phyloP scores from a whole-genome alignment of 2,797 vertebrate species.

The Hemitrygon akajei region DNA sequence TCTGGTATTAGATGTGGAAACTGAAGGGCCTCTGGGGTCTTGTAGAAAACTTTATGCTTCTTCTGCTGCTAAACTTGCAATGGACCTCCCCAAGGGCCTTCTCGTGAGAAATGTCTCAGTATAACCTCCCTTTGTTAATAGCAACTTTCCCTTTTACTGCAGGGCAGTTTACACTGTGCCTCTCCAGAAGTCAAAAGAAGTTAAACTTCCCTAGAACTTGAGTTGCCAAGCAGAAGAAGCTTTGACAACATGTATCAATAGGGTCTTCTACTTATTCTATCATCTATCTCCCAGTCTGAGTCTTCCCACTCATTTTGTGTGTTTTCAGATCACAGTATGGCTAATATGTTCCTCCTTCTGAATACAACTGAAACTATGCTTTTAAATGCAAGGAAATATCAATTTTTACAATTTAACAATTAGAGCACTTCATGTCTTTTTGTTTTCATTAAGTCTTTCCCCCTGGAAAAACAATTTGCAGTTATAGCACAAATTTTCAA shows the following conservation, averaged over 20 bases:
- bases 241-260: too few relatives aligned
- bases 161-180: neutral
- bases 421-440: neutral
- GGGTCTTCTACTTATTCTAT: too few relatives aligned
- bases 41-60: too few relatives aligned
- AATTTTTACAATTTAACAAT: slow-evolving; percentile 6
- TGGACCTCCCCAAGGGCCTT: neutral
- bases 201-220: too few relatives aligned
- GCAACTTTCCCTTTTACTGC: neutral
- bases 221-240: too few relatives aligned
- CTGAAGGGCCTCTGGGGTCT: neutral
- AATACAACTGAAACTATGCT: neutral
- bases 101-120: neutral
- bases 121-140: neutral
- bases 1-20: neutral
- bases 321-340: neutral
- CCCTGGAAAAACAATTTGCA: neutral
- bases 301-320: neutral
- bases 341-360: neutral
- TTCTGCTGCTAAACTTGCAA: neutral
- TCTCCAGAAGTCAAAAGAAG: too few relatives aligned
- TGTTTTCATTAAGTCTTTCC: neutral
- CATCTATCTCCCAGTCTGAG: too few relatives aligned
- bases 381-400: neutral
- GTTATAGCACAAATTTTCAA: neutral